Evolutionary conservation across 2,888 invertebrate genomes (phyloP), one percentile per base, ranked within the genome.

Genomic region (Drosophila atripex): DNA sequence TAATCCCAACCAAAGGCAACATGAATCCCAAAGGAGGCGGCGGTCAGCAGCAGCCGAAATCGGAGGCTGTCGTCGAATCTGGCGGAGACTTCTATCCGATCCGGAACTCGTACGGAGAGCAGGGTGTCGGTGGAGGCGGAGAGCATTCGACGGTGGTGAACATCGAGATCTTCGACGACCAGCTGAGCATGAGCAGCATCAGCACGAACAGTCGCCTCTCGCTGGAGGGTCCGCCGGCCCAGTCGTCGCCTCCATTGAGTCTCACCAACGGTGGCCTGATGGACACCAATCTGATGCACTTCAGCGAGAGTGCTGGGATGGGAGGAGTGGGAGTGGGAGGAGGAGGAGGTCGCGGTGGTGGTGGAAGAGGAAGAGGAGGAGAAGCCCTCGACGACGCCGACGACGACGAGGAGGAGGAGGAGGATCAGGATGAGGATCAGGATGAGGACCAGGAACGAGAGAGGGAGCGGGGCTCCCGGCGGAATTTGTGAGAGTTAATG

Each of bases 161-260:
- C 54, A 93, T 93, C 21, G 94, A 95, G 80, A 80, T 86, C 30
- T 90, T 89, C 38, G 94, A 93, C 51, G 96, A 96, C 89, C 96
- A 96, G 89, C 92, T 96, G 52, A 96, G 96, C 89, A 95, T 96
- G 35, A 96, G 96, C 91, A 96, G 96, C 90, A 95, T 96, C 87
- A 96, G 96, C 89, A 96, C 96, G 0, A 94, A 95, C 11, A 96
- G 96, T 84, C 94, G 96, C 56, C 95, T 95, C 12, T 96, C 96
- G 0, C 92, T 95, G 54, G 95, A 95, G 88, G 94, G 94, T 7
- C 93, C 95, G 49, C 86, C 90, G 46, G 89, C 90, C 60, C 94
- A 94, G 25, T 94, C 95, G 2, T 88, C 89, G 16, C 95, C 96
- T 25, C 95, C 96, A 3, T 94, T 95, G 25, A 95, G 95, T 79